Conservation (phyloP, 2,113 vertebrate genomes). For the Tyrannus savana region DNA sequence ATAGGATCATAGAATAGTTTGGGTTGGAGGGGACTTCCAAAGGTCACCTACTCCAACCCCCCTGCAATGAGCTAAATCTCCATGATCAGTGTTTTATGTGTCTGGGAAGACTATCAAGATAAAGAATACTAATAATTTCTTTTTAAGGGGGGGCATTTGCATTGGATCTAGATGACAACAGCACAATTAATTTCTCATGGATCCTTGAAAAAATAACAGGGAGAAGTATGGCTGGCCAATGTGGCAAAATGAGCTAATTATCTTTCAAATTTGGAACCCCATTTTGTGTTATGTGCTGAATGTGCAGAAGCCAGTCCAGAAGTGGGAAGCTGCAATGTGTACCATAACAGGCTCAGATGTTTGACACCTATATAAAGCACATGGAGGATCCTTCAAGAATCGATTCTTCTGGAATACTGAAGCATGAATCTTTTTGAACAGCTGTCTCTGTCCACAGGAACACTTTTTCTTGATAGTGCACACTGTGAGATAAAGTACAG, state of each 20-base stretch:
- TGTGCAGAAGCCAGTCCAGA: background rate
- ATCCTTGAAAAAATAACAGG: background rate
- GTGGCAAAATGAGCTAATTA: background rate
- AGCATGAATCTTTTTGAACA: background rate
- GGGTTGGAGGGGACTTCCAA: background rate
- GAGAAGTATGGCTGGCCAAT: background rate
- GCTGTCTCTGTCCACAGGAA: background rate
- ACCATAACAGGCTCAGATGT: fast-evolving
- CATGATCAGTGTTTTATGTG: background rate
- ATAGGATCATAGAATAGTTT: background rate
- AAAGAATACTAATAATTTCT: background rate
- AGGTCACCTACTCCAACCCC: background rate
- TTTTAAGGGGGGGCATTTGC: background rate
- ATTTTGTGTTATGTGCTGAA: background rate
- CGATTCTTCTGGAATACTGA: background rate
- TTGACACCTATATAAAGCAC: background rate
- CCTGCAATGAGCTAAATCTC: background rate
- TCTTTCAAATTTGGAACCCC: background rate
- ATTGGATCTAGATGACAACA: background rate
- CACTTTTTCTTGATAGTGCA: background rate
- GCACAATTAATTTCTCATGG: background rate
- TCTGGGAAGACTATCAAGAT: background rate
- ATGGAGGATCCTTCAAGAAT: background rate
- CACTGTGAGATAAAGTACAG: background rate
- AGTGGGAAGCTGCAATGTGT: background rate